Evolutionary conservation across 1,140 invertebrate species (phyloP), one percentile per base, ranked within the genome.

Genomic region (Drosophila eugracilis): DNA sequence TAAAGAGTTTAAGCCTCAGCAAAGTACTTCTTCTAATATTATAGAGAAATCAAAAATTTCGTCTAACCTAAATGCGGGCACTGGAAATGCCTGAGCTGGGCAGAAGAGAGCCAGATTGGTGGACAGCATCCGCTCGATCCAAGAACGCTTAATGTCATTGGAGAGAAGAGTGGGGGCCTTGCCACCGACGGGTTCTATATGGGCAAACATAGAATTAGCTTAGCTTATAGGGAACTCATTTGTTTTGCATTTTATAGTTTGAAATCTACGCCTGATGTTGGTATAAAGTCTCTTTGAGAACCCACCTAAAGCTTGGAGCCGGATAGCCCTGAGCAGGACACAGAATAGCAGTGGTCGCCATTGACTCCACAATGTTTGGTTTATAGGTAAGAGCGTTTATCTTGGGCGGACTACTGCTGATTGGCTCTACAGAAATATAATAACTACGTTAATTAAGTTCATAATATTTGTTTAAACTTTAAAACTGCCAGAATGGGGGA

Each of bases 261-360:
- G 12, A n/a, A n/a, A 12, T 0, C 5, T 12, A 9, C 15, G 70
- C 79, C 80, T 72, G 54, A 54, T 45, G 83, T 86, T 86, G 59
- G 60, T 47, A 21, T 6, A 5, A 39, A 17, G 4, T n/a, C 6
- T 5, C 17, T 92, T 4, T 19, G 1, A n/a, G 1, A 92, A 94
- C 94, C 94, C 94, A 93, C 93, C 94, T 89, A 93, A 92, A 80
- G 22, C 52, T 76, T 28, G 95, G 94, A 63, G 94, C 93, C 63
- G 95, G 95, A 92, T 93, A 95, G 34, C 94, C 95, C 92, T 96
- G 95, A 36, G 95, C 95, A 85, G 94, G 95, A 84, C 95, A 96
- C 7, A 95, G 92, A 59, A 96, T 95, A 5, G 80, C 75, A 1
- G 80, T 79, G 47, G 39, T 88, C 4, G 70, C 55, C 63, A 71